These are phyloP conservation scores for Lynx canadensis DNA, from an alignment of 2,113 vertebrate species.

Conservation along the genomic window DNA sequence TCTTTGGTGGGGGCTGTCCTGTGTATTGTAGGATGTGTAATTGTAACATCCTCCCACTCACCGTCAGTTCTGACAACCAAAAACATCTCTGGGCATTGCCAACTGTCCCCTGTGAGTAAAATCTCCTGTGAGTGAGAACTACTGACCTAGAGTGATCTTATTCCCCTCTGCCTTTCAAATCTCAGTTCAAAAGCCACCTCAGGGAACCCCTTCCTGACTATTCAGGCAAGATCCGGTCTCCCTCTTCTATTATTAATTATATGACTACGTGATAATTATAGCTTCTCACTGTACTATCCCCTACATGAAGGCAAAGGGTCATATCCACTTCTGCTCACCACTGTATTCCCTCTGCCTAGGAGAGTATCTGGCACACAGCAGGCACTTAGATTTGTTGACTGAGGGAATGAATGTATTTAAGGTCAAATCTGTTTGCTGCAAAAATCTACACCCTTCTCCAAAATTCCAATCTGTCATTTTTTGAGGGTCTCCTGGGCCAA, in stretches of 20 bases:
- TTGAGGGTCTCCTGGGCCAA: background rate
- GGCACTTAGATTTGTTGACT: background rate
- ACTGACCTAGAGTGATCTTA: background rate
- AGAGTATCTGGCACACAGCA: background rate
- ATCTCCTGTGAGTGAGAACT: background rate
- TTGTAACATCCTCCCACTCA: background rate
- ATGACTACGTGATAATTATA: background rate
- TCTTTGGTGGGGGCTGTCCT: background rate
- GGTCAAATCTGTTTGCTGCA: background rate
- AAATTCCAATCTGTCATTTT: background rate
- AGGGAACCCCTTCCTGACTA: background rate
- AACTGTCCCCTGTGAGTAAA: background rate
- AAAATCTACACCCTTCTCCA: background rate
- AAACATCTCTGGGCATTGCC: background rate
- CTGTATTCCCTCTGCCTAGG: background rate
- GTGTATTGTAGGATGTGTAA: too few species aligned
- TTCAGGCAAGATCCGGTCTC: background rate
- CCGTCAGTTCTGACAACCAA: background rate
- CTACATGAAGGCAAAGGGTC: background rate
- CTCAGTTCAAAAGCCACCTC: background rate
- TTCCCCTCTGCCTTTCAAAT: background rate
- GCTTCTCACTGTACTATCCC: background rate
- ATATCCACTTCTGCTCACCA: background rate
- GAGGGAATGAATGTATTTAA: background rate
- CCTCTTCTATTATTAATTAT: background rate